Evolutionary conservation across 2,888 invertebrate species (phyloP).

Genomic region (Cristatella mucedo): DNA sequence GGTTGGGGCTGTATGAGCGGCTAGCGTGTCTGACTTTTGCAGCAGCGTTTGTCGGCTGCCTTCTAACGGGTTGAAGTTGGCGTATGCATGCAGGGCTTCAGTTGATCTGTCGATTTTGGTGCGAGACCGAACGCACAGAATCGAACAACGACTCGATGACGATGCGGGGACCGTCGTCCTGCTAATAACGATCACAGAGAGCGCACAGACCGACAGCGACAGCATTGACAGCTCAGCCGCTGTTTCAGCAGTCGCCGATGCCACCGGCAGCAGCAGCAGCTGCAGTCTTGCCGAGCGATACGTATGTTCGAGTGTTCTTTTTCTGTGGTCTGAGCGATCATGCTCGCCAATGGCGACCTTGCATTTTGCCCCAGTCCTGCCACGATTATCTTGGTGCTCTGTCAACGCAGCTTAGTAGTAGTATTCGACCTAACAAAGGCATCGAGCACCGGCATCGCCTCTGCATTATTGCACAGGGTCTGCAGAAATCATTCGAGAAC

Average conservation of each 20-base stretch:
- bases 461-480: slow-evolving; percentile 42
- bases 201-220: too few relatives aligned
- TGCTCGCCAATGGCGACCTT: too few relatives aligned
- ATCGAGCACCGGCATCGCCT: too few relatives aligned
- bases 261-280: slow-evolving; percentile 66
- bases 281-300: too few relatives aligned
- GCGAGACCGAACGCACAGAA: slow-evolving; percentile 73
- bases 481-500: slow-evolving; percentile 54
- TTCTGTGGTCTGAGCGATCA: too few relatives aligned
- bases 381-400: background rate
- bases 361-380: too few relatives aligned
- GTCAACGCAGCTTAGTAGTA: slow-evolving; percentile 7
- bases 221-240: slow-evolving; percentile 81
- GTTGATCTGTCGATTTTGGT: slow-evolving; percentile 69
- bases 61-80: too few relatives aligned
- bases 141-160: slow-evolving; percentile 77
- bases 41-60: too few relatives aligned
- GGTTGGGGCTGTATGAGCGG: too few relatives aligned
- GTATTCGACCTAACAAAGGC: slow-evolving; percentile 13
- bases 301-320: too few relatives aligned
- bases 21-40: too few relatives aligned
- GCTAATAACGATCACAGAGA: slow-evolving; percentile 80
- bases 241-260: slow-evolving; percentile 65
- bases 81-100: slow-evolving; percentile 47
- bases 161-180: slow-evolving; percentile 65